Evolutionary conservation across 1,140 invertebrate species (phyloP), one percentile per base, ranked within the genome.

Genomic region (Drosophila punjabiensis): DNA sequence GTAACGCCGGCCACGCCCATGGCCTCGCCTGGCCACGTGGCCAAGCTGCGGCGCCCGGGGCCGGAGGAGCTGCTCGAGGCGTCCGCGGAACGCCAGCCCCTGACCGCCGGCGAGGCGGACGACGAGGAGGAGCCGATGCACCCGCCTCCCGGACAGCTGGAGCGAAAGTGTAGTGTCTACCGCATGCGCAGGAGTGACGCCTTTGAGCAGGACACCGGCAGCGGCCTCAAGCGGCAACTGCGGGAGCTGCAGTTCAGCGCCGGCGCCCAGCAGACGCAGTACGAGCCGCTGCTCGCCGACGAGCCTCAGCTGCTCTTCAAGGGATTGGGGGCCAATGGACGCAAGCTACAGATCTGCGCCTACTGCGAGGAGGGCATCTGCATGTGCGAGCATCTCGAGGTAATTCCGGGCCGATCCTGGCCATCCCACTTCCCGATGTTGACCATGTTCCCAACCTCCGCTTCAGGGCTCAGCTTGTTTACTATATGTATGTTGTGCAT

Each of bases 331-430:
- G 66, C 45, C 55, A 90, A 82, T 52, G 85, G 91, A 39, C 79
- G 85, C 32, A 92, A 92, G 59, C 78, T 81, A 61, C 91, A 92
- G 67, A 33, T 88, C 10, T 93, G 91, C 65, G 91, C 88, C 76
- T 93, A 92, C 76, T 93, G 92, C 76, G 93, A 93, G 78, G 91
- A 92, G 71, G 92, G 92, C 20, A 92, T 93, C 59, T 93, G 92
- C 68, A 69, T 93, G 64, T 93, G 93, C 59, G 93, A 93, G 69
- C 93, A 93, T 61, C 80, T 93, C 71, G 93, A 93, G 93, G 93
- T 93, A 93, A 89, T 85, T 81, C 35, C 30, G 50, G 52, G 30
- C 55, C 47, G 24, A 52, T 30, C 62, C n/a, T 43, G 43, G 28
- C 45, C 33, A 35, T 24, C 39, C 41, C 39, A 14, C 14, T 35